A percentile compares a stretch with the other conserved stretches of the same genome.
Conservation (phyloP, 2,797 vertebrate species). For the Neoniphon sammara region DNA sequence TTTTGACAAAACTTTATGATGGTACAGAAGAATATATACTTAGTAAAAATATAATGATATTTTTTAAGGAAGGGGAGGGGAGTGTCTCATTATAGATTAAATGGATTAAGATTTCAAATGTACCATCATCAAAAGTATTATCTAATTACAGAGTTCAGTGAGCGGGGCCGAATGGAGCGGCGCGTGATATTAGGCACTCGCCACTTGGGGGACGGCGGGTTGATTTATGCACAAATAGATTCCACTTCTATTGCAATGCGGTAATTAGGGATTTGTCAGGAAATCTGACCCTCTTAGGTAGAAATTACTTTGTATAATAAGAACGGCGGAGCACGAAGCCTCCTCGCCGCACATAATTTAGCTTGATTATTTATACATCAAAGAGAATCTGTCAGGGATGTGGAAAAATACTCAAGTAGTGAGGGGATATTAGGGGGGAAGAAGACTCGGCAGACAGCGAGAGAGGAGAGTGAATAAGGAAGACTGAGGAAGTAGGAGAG, state of each 20-base stretch:
- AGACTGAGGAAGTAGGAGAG: not conserved
- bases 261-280: constrained; percentile 99
- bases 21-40: constrained; percentile 83
- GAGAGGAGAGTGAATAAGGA: constrained; percentile 1
- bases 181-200: constrained; percentile 88
- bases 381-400: constrained; percentile 90
- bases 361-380: constrained; percentile 99
- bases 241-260: constrained; percentile 90
- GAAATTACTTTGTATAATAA: constrained; percentile 98
- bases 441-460: constrained; percentile 46
- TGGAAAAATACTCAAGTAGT: constrained; percentile 91
- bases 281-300: constrained; percentile 99
- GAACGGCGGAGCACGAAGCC: constrained; percentile 87
- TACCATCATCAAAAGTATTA: constrained; percentile 93
- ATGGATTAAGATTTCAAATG: constrained; percentile 96
- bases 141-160: constrained; percentile 95
- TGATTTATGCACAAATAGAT: constrained; percentile 98
- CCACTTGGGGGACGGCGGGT: constrained; percentile 84
- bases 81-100: constrained; percentile 90
- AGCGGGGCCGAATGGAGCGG: constrained; percentile 76
- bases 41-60: constrained; percentile 80
- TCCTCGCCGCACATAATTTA: constrained; percentile 93
- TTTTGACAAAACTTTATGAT: constrained; percentile 87
- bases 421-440: constrained; percentile 85
- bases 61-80: constrained; percentile 34